phyloP scores from a whole-genome alignment of 2,888 invertebrate species.

The Agrochola lychnidis region DNA sequence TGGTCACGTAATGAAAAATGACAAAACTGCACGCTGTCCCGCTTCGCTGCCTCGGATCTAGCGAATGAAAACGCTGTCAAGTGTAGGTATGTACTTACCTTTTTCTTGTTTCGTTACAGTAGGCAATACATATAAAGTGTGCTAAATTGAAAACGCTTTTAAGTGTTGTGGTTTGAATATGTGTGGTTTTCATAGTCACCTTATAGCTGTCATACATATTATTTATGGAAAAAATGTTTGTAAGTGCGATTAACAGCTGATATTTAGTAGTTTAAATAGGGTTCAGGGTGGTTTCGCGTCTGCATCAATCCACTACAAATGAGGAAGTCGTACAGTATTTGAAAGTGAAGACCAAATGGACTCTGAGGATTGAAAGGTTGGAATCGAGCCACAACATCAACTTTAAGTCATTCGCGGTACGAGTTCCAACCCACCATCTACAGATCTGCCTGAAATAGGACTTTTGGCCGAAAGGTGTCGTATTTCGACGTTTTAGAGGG shows the following conservation, averaged over 20 bases:
- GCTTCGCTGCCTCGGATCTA: slow-evolving; percentile 68
- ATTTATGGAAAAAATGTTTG: not conserved
- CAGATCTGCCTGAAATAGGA: too few relatives aligned
- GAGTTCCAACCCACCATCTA: too few relatives aligned
- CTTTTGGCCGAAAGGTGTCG: too few relatives aligned
- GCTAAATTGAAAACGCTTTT: not conserved
- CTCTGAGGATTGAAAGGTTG: too few relatives aligned
- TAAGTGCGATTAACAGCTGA: not conserved
- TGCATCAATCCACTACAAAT: too few relatives aligned
- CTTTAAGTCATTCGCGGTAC: too few relatives aligned
- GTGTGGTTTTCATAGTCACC: not conserved
- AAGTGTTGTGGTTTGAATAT: not conserved
- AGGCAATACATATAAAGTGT: not conserved
- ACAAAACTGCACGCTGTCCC: slow-evolving; percentile 84
- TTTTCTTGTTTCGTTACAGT: slow-evolving; percentile 18
- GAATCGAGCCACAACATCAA: too few relatives aligned
- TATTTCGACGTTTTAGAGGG: too few relatives aligned
- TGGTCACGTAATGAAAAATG: slow-evolving; percentile 93
- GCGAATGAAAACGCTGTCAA: slow-evolving; percentile 68
- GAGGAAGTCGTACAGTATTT: too few relatives aligned
- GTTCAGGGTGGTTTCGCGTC: too few relatives aligned
- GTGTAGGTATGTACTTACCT: slow-evolving; percentile 34
- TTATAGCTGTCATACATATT: not conserved
- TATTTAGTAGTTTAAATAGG: not conserved
- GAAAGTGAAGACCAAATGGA: too few relatives aligned